Base-by-base conservation (phyloP, 2,888 invertebrate species). In the Netelia fuscicornis region DNA sequence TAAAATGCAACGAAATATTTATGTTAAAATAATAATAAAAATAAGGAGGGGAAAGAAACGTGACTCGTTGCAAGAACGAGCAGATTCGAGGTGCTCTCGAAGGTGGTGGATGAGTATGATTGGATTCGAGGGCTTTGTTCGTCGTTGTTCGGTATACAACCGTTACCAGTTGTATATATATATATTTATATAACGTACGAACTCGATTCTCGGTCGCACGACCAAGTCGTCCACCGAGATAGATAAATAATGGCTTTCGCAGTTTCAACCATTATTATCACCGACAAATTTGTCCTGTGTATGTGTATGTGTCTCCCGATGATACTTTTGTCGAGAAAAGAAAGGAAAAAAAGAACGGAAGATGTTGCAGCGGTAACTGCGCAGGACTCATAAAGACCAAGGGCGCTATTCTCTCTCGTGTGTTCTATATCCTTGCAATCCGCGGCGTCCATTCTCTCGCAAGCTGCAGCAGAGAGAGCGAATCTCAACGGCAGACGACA, bases 241-340 rank as follows among this genome's bases (percentile, higher is more conserved):
- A 13, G 56, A 64, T 25, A 67, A 75, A 52, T 60, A 70, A 52
- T 78, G 68, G 23, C 65, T 80, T 25, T 79, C 58, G 70, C n/a
- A 48, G 20, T 58, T 75, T 60, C 52, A 48, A 70, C 42, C 72
- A 81, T 81, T 81, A 76, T 81, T 84, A 81, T 77, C 67, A 77
- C 80, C 67, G 71, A 76, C 84, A 70, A 84, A 78, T 78, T 72
- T 81, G 52, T 48, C 62, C 62, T 13, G 25, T 62, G 30, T 62
- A 25, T 52, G 52, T 52, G 2, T 25, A 13, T 70, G 68, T 81
- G 68, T 64, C 54, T 44, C 9, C 37, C 54, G 56, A 80, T 71
- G 81, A 82, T 82, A 85, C 79, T 85, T 71, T 82, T 76, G 75
- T 82, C 76, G 65, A 42, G 30, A 13, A 42, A 42, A 20, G 13